Base-by-base conservation (phyloP, 2,888 invertebrate species). In the Drosophila dives region DNA sequence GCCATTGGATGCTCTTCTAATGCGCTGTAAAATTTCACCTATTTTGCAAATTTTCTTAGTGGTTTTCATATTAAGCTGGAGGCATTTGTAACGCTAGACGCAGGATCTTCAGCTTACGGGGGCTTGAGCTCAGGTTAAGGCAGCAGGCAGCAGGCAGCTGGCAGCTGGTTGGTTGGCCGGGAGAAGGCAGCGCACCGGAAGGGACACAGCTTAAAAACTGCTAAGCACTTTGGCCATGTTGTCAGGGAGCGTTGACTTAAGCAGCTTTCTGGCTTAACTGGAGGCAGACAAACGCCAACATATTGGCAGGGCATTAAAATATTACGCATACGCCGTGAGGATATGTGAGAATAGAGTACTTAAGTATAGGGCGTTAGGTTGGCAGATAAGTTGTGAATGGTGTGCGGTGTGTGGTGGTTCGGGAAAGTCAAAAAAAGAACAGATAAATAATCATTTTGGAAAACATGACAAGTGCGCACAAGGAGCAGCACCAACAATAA, bases 21-120 rank as follows among this genome's bases (percentile, higher is more conserved):
- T 77, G 70, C 74, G 62, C 53, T 72, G 67, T 73, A 70, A 72
- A 72, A 80, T 80, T 80, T 77, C 75, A 89, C 77, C 78, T 78
- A 77, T 88, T 86, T 81, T 62, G 76, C 77, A 89, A 90, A 88
- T 83, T 87, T 89, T 77, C 84, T 88, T 89, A 90, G 86, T 83
- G 86, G 80, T 90, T 86, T 86, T 75, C 73, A 83, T 85, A 83
- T 83, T 81, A 85, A 90, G 79, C 86, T 75, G 66, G 51, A 75
- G 69, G 79, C 66, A 73, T 77, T 72, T 82, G 81, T 82, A 78
- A 81, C 59, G 75, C 68, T 80, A 81, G 85, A 78, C 64, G 70
- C 75, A 68, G 76, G 80, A 81, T 81, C 81, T 81, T 72, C 72
- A 61, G 69, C 81, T 67, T 68, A 51, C 34, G 33, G 72, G 72